phyloP scores from a whole-genome alignment of 2,113 vertebrate genomes.

The Promerops cafer region DNA sequence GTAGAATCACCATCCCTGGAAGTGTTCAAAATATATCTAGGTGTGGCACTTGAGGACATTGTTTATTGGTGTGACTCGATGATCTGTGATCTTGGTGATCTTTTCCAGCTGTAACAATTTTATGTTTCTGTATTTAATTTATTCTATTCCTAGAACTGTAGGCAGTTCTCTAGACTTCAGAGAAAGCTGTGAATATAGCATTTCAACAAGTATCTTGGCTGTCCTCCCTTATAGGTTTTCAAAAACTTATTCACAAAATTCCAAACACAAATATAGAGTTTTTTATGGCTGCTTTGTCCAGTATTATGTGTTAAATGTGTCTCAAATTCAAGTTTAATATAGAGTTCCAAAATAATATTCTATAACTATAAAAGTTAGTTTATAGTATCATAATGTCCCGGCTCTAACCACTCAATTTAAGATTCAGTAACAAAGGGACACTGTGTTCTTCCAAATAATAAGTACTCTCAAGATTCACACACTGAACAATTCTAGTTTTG shows the following conservation, averaged over 20 bases:
- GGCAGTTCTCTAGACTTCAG: not conserved
- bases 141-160: not conserved
- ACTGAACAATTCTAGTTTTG: not conserved
- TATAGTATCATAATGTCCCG: not conserved
- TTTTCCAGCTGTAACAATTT: not conserved
- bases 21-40: not conserved
- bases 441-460: not conserved
- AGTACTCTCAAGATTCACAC: not conserved
- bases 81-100: not conserved
- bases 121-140: not conserved
- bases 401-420: not conserved
- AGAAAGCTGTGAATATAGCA: not conserved
- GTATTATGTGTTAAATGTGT: not conserved
- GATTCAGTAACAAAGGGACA: not conserved
- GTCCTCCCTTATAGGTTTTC: not conserved
- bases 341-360: not conserved
- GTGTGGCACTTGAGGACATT: not conserved
- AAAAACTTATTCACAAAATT: not conserved
- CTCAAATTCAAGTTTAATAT: not conserved
- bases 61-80: not conserved
- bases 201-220: not conserved
- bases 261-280: not conserved
- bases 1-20: not conserved
- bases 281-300: not conserved
- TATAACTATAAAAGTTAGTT: not conserved